Evolutionary conservation across 1,140 invertebrate genomes (phyloP).

Genomic region (Magallana gigas): DNA sequence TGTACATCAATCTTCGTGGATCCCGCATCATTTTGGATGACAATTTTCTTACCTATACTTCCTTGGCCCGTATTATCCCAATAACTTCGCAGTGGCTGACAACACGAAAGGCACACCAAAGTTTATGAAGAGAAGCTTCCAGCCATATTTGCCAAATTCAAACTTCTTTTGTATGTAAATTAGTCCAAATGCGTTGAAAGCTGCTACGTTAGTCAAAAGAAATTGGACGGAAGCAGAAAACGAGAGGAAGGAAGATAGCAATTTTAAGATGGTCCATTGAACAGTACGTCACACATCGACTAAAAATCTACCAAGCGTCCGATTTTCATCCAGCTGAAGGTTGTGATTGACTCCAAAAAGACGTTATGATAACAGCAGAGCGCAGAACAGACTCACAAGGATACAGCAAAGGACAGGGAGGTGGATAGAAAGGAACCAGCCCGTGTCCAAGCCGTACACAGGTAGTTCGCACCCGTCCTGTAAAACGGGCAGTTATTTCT

Average conservation of each 20-base stretch:
- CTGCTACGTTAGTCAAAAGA: constrained; percentile 59
- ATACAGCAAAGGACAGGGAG: constrained; percentile 56
- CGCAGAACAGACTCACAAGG: constrained; percentile 51
- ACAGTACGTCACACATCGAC: constrained; percentile 56
- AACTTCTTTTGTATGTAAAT: constrained; percentile 55
- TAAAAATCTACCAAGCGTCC: constrained; percentile 59
- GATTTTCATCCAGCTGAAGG: constrained; percentile 55
- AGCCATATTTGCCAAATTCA: constrained; percentile 55
- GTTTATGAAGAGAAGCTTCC: constrained; percentile 52
- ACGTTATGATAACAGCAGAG: constrained; percentile 47
- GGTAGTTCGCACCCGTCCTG: constrained; percentile 50
- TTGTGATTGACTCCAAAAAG: constrained; percentile 50
- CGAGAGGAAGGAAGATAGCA: constrained; percentile 54
- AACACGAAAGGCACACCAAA: constrained; percentile 53
- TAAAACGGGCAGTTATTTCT: no score
- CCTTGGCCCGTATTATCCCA: constrained; percentile 55
- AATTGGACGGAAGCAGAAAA: constrained; percentile 55
- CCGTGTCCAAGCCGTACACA: constrained; percentile 53
- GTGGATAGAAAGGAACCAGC: constrained; percentile 55
- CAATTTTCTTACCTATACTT: constrained; percentile 53
- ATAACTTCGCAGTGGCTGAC: constrained; percentile 49
- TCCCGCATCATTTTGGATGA: not conserved
- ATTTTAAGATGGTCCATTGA: constrained; percentile 61
- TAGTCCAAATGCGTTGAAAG: constrained; percentile 59
- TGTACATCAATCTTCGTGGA: no score